Evolutionary conservation across 2,113 vertebrate species (phyloP).

Genomic region (Cettia cetti): DNA sequence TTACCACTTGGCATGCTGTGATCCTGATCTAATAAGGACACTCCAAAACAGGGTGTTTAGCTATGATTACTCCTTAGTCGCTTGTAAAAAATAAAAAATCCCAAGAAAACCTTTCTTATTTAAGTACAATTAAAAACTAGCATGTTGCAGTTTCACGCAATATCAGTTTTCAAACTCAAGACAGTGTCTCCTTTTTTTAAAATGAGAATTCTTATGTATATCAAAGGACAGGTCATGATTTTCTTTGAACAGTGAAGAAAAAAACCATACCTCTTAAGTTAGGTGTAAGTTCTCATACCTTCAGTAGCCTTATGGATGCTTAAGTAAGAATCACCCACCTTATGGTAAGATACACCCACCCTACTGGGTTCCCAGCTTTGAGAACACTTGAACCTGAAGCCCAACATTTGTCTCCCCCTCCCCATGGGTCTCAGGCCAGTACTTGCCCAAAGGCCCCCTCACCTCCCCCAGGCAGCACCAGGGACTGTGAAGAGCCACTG

Average conservation of each 20-base stretch:
- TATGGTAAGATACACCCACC: too few species aligned
- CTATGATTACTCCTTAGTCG: not conserved
- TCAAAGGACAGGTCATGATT: not conserved
- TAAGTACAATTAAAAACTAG: not conserved
- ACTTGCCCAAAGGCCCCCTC: too few species aligned
- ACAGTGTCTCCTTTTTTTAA: not conserved
- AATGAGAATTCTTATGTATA: not conserved
- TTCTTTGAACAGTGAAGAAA: not conserved
- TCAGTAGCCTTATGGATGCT: not conserved
- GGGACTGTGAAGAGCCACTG: too few species aligned
- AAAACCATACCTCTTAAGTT: not conserved
- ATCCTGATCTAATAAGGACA: not conserved
- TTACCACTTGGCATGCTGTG: not conserved
- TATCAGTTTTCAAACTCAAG: not conserved
- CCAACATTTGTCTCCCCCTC: too few species aligned
- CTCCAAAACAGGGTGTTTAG: not conserved
- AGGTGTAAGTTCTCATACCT: not conserved
- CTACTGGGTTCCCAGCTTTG: too few species aligned
- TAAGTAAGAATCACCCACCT: too few species aligned
- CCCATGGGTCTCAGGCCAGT: too few species aligned
- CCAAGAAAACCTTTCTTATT: not conserved
- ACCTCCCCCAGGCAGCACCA: too few species aligned
- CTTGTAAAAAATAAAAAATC: not conserved
- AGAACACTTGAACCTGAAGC: too few species aligned
- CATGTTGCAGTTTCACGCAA: not conserved